A percentile compares a stretch with the other conserved stretches of the same genome.
These are phyloP conservation scores for Daboia siamensis DNA, from an alignment of 2,113 vertebrate genomes.

Conservation along the genomic window DNA sequence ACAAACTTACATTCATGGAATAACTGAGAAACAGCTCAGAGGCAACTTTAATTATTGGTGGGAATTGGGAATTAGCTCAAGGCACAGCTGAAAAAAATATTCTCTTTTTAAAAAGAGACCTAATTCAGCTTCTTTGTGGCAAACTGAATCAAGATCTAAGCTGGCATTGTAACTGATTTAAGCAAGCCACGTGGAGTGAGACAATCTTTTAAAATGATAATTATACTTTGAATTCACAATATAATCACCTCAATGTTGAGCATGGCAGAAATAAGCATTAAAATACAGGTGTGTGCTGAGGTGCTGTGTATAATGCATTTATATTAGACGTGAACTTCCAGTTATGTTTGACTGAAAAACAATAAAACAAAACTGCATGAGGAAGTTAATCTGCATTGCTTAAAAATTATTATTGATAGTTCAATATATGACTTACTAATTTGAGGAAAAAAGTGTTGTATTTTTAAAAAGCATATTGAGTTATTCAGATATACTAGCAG, in stretches of 20 bases:
- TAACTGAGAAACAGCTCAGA: slow-evolving; percentile 2
- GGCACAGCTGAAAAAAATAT: not conserved
- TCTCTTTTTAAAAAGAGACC: not conserved
- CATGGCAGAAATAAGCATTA: slow-evolving; percentile 20
- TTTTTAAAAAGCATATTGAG: slow-evolving; percentile 35
- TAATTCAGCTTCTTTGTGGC: not conserved
- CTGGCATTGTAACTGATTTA: slow-evolving; percentile 16
- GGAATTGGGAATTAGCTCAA: not conserved
- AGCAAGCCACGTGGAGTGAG: not conserved
- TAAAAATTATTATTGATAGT: slow-evolving; percentile 33
- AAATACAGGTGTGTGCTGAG: slow-evolving; percentile 1
- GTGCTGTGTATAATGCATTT: not conserved
- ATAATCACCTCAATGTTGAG: slow-evolving; percentile 17
- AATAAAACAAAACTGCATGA: slow-evolving; percentile 14
- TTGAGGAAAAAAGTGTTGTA: slow-evolving; percentile 2
- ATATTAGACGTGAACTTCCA: not conserved
- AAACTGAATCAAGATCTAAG: not conserved
- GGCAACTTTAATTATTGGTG: slow-evolving; percentile 22
- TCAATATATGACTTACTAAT: slow-evolving; percentile 22
- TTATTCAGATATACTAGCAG: slow-evolving; percentile 4
- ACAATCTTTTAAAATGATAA: slow-evolving; percentile 9
- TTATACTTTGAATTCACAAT: not conserved
- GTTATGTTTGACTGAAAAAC: slow-evolving; percentile 16
- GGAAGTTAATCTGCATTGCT: slow-evolving; percentile 25
- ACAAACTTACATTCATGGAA: not conserved